Base-by-base conservation (phyloP, 2,888 invertebrate species). In the Maniola hyperantus region DNA sequence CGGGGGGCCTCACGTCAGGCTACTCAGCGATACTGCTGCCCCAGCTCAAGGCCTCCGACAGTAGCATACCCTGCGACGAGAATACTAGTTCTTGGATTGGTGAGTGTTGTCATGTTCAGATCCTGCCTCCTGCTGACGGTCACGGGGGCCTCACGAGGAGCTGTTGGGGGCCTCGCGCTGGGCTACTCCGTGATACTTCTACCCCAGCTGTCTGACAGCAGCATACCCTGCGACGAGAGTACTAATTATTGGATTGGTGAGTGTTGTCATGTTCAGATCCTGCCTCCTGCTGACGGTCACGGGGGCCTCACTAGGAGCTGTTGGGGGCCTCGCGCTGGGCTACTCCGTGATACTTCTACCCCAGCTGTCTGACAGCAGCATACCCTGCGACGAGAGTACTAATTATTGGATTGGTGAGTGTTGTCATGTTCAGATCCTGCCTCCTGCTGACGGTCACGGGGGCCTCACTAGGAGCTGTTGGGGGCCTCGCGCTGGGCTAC, bases 1-100 rank as follows among this genome's bases (percentile, higher is more conserved):
- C 93, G 0, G 86, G 93, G 0, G 95, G 95, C 0, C 92, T 95
- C 77, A 94, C 94, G 0, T 93, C 93, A 0, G 95, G 95, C 0
- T 95, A 94, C 79, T 95, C 95, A 1, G 95, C 94, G 0, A 92
- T 95, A 33, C 79, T 95, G 42, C 82, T 95, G 57, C 95, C 95
- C 0, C 95, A 95, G 77, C 84, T 95, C 13, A 83, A 84, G 66
- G 80, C 84, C 59, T 76, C 81, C 0, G 81, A 81, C 44, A 88
- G 91, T 57, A 80, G 83, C 1, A 92, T 94, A 53, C 84, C 83
- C 0, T 87, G 91, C 6, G 89, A 89, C 46, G 83, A 85, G 15
- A 87, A 87, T 62, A 91, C 94, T 36, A 87, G 89, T 18, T 94
- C 94, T 20, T 95, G 95, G 94, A 94, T 95, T 76, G 95, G 94